Base-by-base conservation (phyloP, 2,888 invertebrate species). In the Apamea monoglypha region DNA sequence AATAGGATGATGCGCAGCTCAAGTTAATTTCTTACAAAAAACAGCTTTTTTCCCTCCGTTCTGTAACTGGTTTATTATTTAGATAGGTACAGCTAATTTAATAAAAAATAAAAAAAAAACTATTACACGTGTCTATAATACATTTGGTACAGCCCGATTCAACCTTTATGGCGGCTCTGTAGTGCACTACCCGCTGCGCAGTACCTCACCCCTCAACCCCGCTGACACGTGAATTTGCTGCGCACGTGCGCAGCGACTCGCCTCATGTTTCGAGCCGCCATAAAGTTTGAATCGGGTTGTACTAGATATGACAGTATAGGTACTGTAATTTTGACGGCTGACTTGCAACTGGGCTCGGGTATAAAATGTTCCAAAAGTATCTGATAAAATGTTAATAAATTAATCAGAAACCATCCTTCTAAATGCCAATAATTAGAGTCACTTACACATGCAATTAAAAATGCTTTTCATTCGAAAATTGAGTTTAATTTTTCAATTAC, bases 21-120 rank as follows among this genome's bases (percentile, higher is more conserved):
- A 16, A 32, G 18, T 18, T 32, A 61, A 44, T 32, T 53, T 59
- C 12, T 18, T n/a, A 56, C 36, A 77, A 78, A 76, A 64, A 77
- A 18, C 7, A 4, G 10, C 6, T 44, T 21, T 16, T 56, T 56
- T 78, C n/a, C n/a, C 47, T 21, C 4, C 40, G n/a, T 29, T 59
- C 36, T 64, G 5, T 36, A 64, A 2, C 36, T 25, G 10, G 25
- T 36, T 21, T 36, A 32, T 12, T 36, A 25, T 61, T 16, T 61
- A 63, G 8, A 4, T 63, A 32, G 7, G 3, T 32, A 32, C 21
- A 32, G 3, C 63, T 63, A 32, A 18, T 32, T 16, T 61, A 32
- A 63, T 32, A 8, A 10, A 63, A 32, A 32, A 10, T 63, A 63
- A 32, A 32, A n/a, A n/a, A 16, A 63, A 47, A 63, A 63, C 32